Evolutionary conservation across 2,113 vertebrate genomes (phyloP).

Genomic region (Naja naja): DNA sequence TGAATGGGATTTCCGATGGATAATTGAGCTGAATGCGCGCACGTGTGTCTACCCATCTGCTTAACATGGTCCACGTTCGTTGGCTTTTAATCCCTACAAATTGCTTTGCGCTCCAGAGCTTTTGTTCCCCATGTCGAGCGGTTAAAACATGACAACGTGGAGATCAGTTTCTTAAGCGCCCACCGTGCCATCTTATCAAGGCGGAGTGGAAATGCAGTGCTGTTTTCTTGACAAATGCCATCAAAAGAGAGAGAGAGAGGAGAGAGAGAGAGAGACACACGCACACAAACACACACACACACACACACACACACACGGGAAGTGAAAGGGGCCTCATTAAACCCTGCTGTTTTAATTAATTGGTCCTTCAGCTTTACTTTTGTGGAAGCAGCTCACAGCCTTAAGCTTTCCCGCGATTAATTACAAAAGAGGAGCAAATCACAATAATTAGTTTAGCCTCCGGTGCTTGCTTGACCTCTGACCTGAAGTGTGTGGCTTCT

Average conservation of each 20-base stretch:
- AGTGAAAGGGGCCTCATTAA: constrained; percentile 71
- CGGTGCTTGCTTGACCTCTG: constrained; percentile 72
- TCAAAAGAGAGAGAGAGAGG: constrained; percentile 30
- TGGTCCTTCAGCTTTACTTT: constrained; percentile 83
- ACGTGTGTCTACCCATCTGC: not conserved
- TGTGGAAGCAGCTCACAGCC: constrained; percentile 81
- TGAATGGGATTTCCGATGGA: constrained; percentile 58
- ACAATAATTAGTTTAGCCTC: constrained; percentile 82
- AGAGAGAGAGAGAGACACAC: constrained; percentile 54
- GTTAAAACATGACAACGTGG: constrained; percentile 62
- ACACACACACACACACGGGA: constrained; percentile 27
- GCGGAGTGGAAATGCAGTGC: constrained; percentile 62
- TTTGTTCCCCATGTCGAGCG: constrained; percentile 72
- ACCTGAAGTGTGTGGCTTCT: constrained; percentile 62
- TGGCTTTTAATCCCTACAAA: constrained; percentile 69
- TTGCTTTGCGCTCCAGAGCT: constrained; percentile 73
- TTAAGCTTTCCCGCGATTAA: constrained; percentile 84
- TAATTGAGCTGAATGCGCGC: constrained; percentile 51
- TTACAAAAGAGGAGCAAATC: constrained; percentile 86
- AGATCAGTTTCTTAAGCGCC: constrained; percentile 64
- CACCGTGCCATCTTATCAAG: constrained; percentile 66
- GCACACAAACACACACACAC: no score
- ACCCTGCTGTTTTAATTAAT: constrained; percentile 85
- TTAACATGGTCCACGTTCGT: constrained; percentile 30
- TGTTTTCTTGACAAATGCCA: constrained; percentile 62